A percentile compares a stretch with the other conserved stretches of the same genome.
phyloP scores from a whole-genome alignment of 2,113 vertebrate species.

The Callospermophilus lateralis region DNA sequence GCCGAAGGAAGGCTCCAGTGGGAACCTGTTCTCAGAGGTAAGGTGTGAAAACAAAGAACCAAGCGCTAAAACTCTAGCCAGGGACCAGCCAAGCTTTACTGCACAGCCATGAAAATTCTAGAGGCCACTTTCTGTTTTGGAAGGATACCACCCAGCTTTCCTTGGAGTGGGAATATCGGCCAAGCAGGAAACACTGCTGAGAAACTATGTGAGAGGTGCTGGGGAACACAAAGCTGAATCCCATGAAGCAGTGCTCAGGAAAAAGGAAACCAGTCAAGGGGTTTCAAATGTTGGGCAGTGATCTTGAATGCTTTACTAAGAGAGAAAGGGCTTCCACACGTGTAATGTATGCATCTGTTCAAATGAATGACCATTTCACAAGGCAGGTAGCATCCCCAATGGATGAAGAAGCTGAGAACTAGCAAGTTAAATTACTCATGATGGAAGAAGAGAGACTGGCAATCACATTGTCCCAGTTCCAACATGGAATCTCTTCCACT shows the following conservation, averaged over 20 bases:
- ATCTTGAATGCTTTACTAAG: not conserved
- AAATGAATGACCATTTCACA: not conserved
- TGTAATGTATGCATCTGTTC: not conserved
- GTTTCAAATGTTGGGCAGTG: not conserved
- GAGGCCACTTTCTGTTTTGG: not conserved
- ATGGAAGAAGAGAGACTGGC: not conserved
- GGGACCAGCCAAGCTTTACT: not conserved
- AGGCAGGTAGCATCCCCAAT: not conserved
- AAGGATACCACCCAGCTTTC: not conserved
- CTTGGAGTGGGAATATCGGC: not conserved
- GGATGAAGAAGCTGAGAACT: not conserved
- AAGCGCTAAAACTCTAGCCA: conserved; percentile 15
- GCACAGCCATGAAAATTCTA: not conserved
- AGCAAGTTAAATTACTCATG: not conserved
- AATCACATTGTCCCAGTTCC: not conserved
- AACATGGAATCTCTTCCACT: not conserved
- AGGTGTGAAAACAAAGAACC: not conserved
- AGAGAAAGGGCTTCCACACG: not conserved
- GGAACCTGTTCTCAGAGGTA: conserved; percentile 2
- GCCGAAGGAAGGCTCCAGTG: not conserved
- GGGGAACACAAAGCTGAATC: not conserved
- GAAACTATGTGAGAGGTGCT: not conserved
- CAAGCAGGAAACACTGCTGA: not conserved
- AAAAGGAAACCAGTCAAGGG: rapidly evolving
- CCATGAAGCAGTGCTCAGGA: not conserved